Evolutionary conservation across 1,140 invertebrate genomes (phyloP).

Genomic region (Mizuhopecten yessoensis): DNA sequence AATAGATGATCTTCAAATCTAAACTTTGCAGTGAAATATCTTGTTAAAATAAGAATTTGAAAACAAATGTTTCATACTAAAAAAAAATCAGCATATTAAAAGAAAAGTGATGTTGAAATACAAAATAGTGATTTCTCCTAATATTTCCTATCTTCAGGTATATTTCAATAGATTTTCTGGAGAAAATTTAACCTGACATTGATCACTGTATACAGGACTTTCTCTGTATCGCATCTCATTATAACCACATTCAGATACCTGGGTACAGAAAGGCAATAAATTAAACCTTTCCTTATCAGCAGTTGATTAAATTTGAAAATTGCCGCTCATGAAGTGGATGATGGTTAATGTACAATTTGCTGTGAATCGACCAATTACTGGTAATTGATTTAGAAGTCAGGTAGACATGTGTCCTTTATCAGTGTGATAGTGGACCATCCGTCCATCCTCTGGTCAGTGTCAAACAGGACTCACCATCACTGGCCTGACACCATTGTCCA

Average conservation of each 20-base stretch:
- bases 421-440: background rate
- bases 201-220: background rate
- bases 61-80: no score
- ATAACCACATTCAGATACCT: conserved; percentile 30
- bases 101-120: background rate
- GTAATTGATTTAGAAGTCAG: background rate
- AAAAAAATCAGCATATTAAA: no score
- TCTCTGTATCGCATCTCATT: background rate
- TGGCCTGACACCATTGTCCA: conserved; percentile 12
- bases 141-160: background rate
- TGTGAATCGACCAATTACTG: background rate
- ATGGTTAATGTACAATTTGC: conserved; percentile 15
- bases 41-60: no score
- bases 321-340: background rate
- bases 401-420: conserved; percentile 38
- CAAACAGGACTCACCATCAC: background rate
- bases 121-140: background rate
- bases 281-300: conserved; percentile 17
- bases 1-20: no score
- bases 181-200: background rate
- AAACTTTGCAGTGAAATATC: no score
- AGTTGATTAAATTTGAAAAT: conserved; percentile 40
- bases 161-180: background rate
- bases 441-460: conserved; percentile 6
- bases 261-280: background rate